phyloP scores from a whole-genome alignment of 2,113 vertebrate genomes.

The Halcyon senegalensis region DNA sequence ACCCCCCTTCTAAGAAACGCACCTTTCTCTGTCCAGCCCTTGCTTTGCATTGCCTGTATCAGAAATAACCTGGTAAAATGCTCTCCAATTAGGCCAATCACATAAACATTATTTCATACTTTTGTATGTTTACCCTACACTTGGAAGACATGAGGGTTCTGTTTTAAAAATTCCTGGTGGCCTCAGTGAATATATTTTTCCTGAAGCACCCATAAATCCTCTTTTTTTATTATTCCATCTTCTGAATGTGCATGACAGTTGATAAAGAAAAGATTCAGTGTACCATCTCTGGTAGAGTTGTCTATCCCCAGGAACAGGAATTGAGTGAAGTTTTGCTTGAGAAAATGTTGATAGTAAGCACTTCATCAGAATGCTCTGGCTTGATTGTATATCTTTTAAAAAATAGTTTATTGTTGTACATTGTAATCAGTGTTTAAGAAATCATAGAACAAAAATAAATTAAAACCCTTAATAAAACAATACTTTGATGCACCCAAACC shows the following conservation, averaged over 20 bases:
- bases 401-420: background rate
- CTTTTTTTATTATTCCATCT: background rate
- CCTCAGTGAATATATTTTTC: background rate
- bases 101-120: background rate
- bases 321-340: background rate
- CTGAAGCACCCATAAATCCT: background rate
- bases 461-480: background rate
- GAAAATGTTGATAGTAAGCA: background rate
- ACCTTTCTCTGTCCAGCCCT: background rate
- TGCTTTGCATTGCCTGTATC: rapidly evolving
- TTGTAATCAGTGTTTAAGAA: background rate
- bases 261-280: background rate
- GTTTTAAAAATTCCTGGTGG: background rate
- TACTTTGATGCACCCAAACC: background rate
- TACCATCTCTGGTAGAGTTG: background rate
- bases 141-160: background rate
- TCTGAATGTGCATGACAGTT: background rate
- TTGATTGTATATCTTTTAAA: background rate
- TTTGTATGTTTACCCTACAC: background rate
- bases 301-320: background rate
- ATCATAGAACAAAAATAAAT: background rate
- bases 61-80: background rate
- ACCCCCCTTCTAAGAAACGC: background rate
- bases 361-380: background rate
- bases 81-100: background rate